Conservation (phyloP, 2,113 vertebrate species). For the Theristicus caerulescens region DNA sequence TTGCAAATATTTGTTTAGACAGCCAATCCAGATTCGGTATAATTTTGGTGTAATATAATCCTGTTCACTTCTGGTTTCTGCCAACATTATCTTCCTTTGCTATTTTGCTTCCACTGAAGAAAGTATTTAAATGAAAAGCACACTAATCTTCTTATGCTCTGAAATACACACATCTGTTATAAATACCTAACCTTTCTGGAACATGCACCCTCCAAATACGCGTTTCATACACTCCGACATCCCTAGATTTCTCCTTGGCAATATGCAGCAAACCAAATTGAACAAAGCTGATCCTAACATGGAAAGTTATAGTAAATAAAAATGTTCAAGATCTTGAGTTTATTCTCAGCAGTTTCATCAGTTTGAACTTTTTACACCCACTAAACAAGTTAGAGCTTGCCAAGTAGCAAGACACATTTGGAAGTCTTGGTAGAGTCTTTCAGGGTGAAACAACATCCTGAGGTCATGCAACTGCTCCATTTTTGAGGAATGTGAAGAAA, state of each 20-base stretch:
- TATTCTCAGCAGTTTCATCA: neutral
- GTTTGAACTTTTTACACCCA: conserved; percentile 46
- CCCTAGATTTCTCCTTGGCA: neutral
- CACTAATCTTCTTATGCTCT: neutral
- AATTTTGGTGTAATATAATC: neutral
- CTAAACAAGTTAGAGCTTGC: conserved; percentile 21
- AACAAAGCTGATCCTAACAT: neutral
- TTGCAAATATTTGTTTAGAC: neutral
- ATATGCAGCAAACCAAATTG: neutral
- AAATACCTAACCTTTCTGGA: neutral
- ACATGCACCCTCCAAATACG: neutral
- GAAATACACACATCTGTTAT: neutral
- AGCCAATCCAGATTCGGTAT: neutral
- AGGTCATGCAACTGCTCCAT: conserved; percentile 19
- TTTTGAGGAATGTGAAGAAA: neutral
- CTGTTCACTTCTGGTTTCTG: neutral
- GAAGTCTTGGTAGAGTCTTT: neutral
- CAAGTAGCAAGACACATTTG: conserved; percentile 1
- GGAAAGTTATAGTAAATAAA: neutral
- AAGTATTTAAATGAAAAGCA: conserved; percentile 10
- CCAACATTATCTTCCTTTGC: neutral
- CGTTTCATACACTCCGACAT: neutral
- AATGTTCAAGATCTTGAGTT: neutral
- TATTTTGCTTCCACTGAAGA: neutral
- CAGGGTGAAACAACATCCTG: neutral